phyloP scores from a whole-genome alignment of 2,888 invertebrate genomes.

The Dicyrtomina minuta region DNA sequence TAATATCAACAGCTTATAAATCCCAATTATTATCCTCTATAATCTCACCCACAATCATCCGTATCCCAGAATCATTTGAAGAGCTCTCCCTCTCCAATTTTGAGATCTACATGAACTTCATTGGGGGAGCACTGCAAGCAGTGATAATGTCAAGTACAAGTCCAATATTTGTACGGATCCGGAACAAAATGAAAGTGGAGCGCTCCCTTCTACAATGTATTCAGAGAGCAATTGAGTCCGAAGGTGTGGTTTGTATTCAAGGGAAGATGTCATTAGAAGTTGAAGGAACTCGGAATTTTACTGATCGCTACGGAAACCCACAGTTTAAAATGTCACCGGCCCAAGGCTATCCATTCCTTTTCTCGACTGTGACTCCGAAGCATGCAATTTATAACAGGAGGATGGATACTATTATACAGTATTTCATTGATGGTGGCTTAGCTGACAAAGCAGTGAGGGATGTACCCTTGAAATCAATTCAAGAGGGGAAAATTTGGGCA shows the following conservation, averaged over 20 bases:
- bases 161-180: neutral
- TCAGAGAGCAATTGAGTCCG: neutral
- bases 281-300: constrained; percentile 6
- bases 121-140: neutral
- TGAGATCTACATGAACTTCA: neutral
- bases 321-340: neutral
- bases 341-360: neutral
- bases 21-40: neutral
- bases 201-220: neutral
- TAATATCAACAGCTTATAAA: neutral
- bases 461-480: neutral
- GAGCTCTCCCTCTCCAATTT: neutral
- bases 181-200: neutral
- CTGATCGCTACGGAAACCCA: neutral
- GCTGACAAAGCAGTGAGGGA: neutral
- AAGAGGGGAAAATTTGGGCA: neutral
- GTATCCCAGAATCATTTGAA: neutral
- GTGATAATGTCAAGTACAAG: neutral
- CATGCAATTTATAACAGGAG: neutral
- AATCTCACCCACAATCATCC: neutral
- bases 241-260: neutral
- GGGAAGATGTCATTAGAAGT: neutral
- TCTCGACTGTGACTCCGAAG: neutral
- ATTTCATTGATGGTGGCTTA: neutral
- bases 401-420: neutral